Evolutionary conservation across 1,140 invertebrate species (phyloP).

Genomic region (Lepidurus apus): DNA sequence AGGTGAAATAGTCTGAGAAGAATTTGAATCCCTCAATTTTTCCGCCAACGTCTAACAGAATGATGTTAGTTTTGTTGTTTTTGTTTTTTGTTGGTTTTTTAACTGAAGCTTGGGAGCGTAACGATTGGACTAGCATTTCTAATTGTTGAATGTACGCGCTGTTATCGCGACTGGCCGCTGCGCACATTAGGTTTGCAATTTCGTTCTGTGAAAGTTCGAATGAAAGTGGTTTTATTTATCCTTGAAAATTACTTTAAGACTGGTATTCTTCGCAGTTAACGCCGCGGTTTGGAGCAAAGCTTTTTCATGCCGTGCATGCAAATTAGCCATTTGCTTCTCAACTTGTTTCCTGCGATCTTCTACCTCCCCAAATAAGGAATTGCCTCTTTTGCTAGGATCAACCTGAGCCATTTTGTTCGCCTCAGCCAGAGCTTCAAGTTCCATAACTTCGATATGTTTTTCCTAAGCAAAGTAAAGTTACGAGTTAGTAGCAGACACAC

Average conservation of each 20-base stretch:
- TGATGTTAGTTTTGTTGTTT: neutral
- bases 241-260: conserved; percentile 29
- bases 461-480: conserved; percentile 11
- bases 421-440: conserved; percentile 36
- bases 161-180: neutral
- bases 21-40: neutral
- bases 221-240: neutral
- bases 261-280: conserved; percentile 27
- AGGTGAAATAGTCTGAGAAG: neutral
- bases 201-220: conserved; percentile 18
- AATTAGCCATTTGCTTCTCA: conserved; percentile 36
- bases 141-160: conserved; percentile 22
- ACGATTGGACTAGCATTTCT: neutral
- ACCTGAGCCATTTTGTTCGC: conserved; percentile 36
- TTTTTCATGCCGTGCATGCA: conserved; percentile 36
- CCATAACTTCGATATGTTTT: conserved; percentile 31
- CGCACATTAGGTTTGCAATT: conserved; percentile 9
- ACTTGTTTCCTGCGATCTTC: conserved; percentile 40
- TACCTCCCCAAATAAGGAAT: conserved; percentile 41
- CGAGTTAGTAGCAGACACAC: neutral
- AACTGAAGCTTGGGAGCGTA: neutral
- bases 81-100: neutral
- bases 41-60: neutral
- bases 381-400: conserved; percentile 38
- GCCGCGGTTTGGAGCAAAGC: conserved; percentile 34